Conservation (phyloP, 2,113 vertebrate species). For the Dolichallabes microphthalmus region DNA sequence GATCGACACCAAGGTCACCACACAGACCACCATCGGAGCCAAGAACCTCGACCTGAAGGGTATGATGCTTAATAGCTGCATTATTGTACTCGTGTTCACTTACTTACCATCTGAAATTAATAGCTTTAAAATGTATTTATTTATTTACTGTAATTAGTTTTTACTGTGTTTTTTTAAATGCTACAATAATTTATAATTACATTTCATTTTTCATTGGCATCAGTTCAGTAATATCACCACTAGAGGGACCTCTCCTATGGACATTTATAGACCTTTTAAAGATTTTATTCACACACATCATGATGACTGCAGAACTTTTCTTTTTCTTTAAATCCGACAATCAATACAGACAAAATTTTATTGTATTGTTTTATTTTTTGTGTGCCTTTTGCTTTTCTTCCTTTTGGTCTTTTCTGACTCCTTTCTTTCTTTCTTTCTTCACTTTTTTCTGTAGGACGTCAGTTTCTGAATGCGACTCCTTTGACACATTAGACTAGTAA, state of each 20-base stretch:
- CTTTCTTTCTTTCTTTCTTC: neutral
- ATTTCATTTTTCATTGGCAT: neutral
- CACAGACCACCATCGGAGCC: conserved; percentile 94
- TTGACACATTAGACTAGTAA: neutral
- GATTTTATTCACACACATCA: neutral
- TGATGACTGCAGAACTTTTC: neutral
- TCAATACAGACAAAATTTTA: neutral
- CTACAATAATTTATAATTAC: neutral
- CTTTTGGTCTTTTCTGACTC: neutral
- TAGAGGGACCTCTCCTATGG: neutral
- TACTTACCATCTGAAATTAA: neutral
- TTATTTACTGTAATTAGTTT: neutral
- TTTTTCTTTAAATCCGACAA: neutral
- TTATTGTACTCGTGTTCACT: neutral
- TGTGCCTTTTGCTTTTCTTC: neutral
- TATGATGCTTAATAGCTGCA: conserved; percentile 54
- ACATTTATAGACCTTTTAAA: neutral
- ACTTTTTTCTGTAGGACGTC: neutral
- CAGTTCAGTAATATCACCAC: neutral
- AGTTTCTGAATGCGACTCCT: neutral
- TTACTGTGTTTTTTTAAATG: neutral
- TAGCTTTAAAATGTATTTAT: neutral
- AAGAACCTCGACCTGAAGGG: conserved; percentile 98
- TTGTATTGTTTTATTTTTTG: neutral
- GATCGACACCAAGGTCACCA: conserved; percentile 98